Percentiles rank a stretch among this genome's conserved stretches.
phyloP scores from a whole-genome alignment of 2,888 invertebrate species.

The Aromia moschata region DNA sequence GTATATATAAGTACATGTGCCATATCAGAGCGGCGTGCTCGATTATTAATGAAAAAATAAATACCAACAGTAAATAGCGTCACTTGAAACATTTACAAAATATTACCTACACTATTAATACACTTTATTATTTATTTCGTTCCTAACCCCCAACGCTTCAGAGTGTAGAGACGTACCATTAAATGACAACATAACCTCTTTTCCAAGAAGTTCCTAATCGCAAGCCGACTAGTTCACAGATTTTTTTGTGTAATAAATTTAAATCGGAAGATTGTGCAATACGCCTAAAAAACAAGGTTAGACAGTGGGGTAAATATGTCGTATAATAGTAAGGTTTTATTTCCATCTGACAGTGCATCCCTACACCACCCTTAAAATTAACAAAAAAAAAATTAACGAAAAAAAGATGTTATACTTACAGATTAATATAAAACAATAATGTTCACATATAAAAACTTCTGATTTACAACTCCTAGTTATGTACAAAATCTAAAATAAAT shows the following conservation, averaged over 20 bases:
- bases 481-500: slow-evolving; percentile 37
- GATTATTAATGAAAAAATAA: slow-evolving; percentile 46
- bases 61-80: slow-evolving; percentile 51
- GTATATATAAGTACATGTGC: slow-evolving; percentile 58
- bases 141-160: slow-evolving; percentile 33
- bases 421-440: slow-evolving; percentile 26
- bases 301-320: not conserved
- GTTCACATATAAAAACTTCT: slow-evolving; percentile 29
- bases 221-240: too few species aligned
- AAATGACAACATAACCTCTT: not conserved
- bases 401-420: slow-evolving; percentile 10
- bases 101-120: slow-evolving; percentile 38
- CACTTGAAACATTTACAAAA: slow-evolving; percentile 48
- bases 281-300: too few species aligned
- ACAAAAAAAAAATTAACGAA: slow-evolving; percentile 7
- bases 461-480: slow-evolving; percentile 23
- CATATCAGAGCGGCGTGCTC: slow-evolving; percentile 55
- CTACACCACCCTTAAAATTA: not conserved
- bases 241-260: too few species aligned
- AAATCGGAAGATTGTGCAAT: too few species aligned
- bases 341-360: not conserved
- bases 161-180: not conserved
- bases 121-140: slow-evolving; percentile 33
- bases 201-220: too few species aligned
- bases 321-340: not conserved